phyloP scores from a whole-genome alignment of 2,888 invertebrate species.

The Philhelius pedissequus region DNA sequence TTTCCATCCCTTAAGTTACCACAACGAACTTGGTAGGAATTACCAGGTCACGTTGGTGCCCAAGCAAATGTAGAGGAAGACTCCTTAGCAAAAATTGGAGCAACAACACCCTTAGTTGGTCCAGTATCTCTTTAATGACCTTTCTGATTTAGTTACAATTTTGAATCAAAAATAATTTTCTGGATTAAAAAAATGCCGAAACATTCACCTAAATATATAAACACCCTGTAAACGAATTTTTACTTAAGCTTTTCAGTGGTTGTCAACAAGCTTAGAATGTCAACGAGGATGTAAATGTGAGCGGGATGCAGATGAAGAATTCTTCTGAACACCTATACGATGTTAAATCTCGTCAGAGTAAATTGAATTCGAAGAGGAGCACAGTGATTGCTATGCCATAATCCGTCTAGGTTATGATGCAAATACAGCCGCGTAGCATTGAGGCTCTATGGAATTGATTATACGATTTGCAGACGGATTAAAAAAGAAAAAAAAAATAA shows the following conservation, averaged over 20 bases:
- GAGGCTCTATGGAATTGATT: conserved; percentile 38
- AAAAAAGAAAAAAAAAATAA: background rate
- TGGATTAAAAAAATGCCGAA: too few species aligned
- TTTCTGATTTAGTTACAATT: too few species aligned
- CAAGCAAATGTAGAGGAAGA: too few species aligned
- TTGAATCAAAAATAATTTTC: too few species aligned
- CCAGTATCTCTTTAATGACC: too few species aligned
- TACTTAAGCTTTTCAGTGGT: conserved; percentile 16
- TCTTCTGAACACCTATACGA: background rate
- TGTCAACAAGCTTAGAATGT: conserved; percentile 60
- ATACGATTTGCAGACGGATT: conserved; percentile 14
- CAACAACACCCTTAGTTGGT: too few species aligned
- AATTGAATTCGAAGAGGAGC: conserved; percentile 50
- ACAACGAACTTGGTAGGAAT: too few species aligned
- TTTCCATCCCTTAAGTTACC: too few species aligned
- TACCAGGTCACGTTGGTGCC: too few species aligned
- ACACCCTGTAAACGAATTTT: conserved; percentile 5
- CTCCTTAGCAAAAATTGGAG: too few species aligned
- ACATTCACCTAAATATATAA: too few species aligned
- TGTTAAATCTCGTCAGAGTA: conserved; percentile 43
- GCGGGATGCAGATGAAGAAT: background rate
- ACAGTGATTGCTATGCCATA: conserved; percentile 50
- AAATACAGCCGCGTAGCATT: background rate
- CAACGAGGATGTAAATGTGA: conserved; percentile 41
- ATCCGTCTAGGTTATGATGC: conserved; percentile 46